phyloP scores from a whole-genome alignment of 2,797 vertebrate genomes.

The Malacoctenus gilli region DNA sequence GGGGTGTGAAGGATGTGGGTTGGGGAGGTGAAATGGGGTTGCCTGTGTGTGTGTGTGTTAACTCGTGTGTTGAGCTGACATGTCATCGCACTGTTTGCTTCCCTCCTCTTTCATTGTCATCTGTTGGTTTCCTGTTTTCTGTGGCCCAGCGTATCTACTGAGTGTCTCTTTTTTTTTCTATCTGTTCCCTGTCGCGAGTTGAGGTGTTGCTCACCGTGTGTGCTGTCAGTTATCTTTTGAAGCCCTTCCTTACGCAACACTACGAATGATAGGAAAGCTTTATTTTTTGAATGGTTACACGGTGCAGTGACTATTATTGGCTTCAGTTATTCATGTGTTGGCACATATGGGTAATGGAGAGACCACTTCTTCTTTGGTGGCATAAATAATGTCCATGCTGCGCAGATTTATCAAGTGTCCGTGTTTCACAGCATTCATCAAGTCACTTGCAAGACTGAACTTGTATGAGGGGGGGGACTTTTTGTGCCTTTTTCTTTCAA shows the following conservation, averaged over 20 bases:
- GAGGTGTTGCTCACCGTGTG: constrained; percentile 15
- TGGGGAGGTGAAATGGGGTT: constrained; percentile 44
- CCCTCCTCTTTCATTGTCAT: constrained; percentile 46
- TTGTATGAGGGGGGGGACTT: too few species aligned
- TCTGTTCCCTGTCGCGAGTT: constrained; percentile 27
- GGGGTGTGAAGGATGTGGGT: constrained; percentile 40
- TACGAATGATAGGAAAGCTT: constrained; percentile 7
- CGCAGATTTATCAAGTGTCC: too few species aligned
- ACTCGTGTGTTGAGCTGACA: constrained; percentile 65
- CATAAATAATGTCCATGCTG: too few species aligned
- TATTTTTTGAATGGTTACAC: constrained; percentile 21
- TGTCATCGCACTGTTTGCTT: constrained; percentile 61
- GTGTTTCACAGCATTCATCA: too few species aligned
- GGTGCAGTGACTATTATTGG: too few species aligned
- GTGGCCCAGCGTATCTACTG: constrained; percentile 40
- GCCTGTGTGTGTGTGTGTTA: constrained; percentile 39
- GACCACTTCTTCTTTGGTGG: too few species aligned
- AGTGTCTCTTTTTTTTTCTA: constrained; percentile 8
- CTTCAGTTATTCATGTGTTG: too few species aligned
- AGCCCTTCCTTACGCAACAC: not conserved
- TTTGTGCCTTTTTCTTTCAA: too few species aligned
- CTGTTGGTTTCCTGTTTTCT: constrained; percentile 75
- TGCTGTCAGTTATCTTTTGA: constrained; percentile 14
- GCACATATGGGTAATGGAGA: too few species aligned
- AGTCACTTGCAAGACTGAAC: too few species aligned